Base-by-base conservation (phyloP, 2,888 invertebrate genomes). In the Tanytarsus gracilentus region DNA sequence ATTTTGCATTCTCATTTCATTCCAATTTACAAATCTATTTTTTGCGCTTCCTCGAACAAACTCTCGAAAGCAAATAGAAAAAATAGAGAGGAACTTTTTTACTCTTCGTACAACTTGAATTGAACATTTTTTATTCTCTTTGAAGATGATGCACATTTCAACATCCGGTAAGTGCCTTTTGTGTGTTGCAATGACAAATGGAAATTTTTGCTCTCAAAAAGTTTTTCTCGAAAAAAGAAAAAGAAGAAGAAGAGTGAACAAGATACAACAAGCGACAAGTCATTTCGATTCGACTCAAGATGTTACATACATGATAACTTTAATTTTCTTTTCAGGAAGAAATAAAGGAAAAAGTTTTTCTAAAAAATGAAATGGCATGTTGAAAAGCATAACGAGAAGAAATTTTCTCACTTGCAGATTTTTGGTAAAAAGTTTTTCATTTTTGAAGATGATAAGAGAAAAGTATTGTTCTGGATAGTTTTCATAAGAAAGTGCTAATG, bases 21-120 rank as follows among this genome's bases (percentile, higher is more conserved):
- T 30, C 36, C 53, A 53, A 53, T 53, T 53, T 53, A 53, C 53
- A 53, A 53, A 36, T 53, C 53, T 26, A 53, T 53, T 53, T 33
- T 18, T 18, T 21, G 21, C n/a, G n/a, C n/a, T n/a, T n/a, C n/a
- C n/a, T n/a, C n/a, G n/a, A n/a, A n/a, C n/a, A n/a, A n/a, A n/a
- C n/a, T n/a, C n/a, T n/a, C n/a, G n/a, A n/a, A n/a, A n/a, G n/a
- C n/a, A n/a, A n/a, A n/a, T n/a, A n/a, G n/a, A n/a, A n/a, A n/a
- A n/a, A n/a, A n/a, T n/a, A n/a, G n/a, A n/a, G n/a, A n/a, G n/a
- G n/a, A n/a, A n/a, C n/a, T n/a, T n/a, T n/a, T 49, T 52, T 48
- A 18, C 16, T 48, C 23, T 48, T 21, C 16, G 30, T 16, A 39
- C 39, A n/a, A 39, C 14, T 39, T 39, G n/a, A 39, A 39, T n/a